These are phyloP conservation scores for Plectropomus leopardus DNA, from an alignment of 2,113 vertebrate species.

Conservation along the genomic window DNA sequence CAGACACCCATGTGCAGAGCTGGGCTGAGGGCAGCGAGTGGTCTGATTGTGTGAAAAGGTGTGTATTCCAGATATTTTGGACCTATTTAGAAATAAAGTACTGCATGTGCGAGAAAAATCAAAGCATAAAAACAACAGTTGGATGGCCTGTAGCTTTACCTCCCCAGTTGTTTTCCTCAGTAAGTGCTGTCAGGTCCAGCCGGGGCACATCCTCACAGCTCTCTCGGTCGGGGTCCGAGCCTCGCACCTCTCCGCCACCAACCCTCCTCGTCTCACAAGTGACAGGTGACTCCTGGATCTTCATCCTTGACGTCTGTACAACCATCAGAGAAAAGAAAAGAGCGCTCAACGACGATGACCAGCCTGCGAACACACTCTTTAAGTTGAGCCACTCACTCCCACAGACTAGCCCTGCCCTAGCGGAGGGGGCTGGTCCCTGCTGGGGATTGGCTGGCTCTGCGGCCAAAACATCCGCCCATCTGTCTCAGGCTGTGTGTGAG, in stretches of 20 bases:
- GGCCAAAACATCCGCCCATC: conserved; percentile 84
- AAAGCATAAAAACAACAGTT: not conserved
- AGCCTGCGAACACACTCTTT: conserved; percentile 76
- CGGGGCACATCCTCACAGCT: conserved; percentile 89
- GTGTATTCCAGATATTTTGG: not conserved
- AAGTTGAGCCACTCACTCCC: conserved; percentile 75
- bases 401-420: conserved; percentile 71
- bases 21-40: conserved; percentile 24
- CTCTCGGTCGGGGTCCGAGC: conserved; percentile 80
- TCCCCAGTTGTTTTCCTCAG: conserved; percentile 92
- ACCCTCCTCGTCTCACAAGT: conserved; percentile 86
- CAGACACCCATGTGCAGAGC: conserved; percentile 59
- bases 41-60: conserved; percentile 9
- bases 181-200: conserved; percentile 91
- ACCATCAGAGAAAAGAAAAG: conserved; percentile 74
- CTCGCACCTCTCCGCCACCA: conserved; percentile 72
- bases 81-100: not conserved
- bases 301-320: conserved; percentile 91
- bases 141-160: conserved; percentile 82
- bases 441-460: conserved; percentile 75
- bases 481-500: conserved; percentile 73
- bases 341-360: conserved; percentile 63
- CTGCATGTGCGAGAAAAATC: not conserved
- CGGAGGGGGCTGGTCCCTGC: conserved; percentile 62
- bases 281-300: conserved; percentile 93